Percentiles rank a stretch among this genome's conserved stretches.
phyloP scores from a whole-genome alignment of 2,797 vertebrate genomes.

The Bucorvus abyssinicus region DNA sequence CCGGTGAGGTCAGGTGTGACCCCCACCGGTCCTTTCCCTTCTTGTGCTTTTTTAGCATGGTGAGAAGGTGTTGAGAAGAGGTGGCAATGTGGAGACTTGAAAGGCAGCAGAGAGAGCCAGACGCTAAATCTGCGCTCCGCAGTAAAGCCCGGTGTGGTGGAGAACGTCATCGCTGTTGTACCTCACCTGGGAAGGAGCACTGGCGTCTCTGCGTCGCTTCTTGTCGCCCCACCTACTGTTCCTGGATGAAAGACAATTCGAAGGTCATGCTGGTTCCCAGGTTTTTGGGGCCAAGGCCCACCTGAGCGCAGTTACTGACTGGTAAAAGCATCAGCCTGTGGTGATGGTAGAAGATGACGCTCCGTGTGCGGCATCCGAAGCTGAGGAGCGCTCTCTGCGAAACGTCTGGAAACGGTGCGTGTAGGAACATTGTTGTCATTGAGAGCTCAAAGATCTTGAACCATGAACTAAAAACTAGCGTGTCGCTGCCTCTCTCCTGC shows the following conservation, averaged over 20 bases:
- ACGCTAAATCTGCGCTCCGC: not conserved
- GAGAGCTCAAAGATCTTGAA: not conserved
- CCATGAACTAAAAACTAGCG: not conserved
- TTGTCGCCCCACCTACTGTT: not conserved
- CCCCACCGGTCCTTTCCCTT: not conserved
- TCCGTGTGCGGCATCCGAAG: not conserved
- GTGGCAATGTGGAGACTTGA: not conserved
- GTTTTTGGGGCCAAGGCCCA: not conserved
- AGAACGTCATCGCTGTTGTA: not conserved
- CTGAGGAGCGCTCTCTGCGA: not conserved
- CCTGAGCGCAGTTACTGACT: not conserved
- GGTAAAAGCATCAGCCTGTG: not conserved
- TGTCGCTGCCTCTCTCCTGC: not conserved
- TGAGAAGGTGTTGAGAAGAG: not conserved
- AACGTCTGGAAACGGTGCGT: accelerated
- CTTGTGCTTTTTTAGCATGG: not conserved
- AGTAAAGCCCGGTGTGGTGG: not conserved
- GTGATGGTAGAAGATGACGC: not conserved
- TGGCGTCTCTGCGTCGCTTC: not conserved
- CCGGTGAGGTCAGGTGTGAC: not conserved
- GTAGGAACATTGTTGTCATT: not conserved
- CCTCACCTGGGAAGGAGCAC: not conserved
- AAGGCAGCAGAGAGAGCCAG: not conserved
- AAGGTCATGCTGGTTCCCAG: not conserved
- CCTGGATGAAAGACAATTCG: not conserved